Evolutionary conservation across 2,113 vertebrate genomes (phyloP).

Genomic region (Pollimyrus isidori): DNA sequence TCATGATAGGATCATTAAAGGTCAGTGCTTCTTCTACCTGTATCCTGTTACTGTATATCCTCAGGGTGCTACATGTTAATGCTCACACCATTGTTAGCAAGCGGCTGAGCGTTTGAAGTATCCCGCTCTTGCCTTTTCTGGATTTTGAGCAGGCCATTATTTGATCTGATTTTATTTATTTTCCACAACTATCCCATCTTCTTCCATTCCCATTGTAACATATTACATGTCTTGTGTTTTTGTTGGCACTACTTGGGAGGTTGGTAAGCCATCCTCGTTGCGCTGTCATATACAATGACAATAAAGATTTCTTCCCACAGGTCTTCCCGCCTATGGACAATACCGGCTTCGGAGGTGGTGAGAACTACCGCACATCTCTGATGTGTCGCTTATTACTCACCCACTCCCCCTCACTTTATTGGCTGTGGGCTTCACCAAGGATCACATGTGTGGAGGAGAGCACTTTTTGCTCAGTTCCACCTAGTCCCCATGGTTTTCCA

Average conservation of each 20-base stretch:
- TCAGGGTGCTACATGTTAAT: neutral
- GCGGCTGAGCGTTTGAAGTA: neutral
- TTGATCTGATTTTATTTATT: neutral
- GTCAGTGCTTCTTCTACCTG: neutral
- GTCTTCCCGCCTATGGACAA: neutral
- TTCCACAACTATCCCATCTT: neutral
- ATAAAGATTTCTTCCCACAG: neutral
- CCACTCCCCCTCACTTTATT: neutral
- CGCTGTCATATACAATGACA: neutral
- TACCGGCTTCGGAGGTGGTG: neutral
- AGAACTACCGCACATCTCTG: neutral
- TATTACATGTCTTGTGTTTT: neutral
- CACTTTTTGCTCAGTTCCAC: neutral
- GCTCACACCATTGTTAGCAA: neutral
- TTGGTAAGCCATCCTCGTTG: neutral
- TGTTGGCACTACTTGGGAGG: neutral
- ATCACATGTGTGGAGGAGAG: neutral
- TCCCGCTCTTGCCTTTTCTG: neutral
- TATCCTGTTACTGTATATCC: neutral
- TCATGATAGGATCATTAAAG: neutral
- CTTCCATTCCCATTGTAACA: neutral
- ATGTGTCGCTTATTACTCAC: neutral
- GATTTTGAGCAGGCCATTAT: neutral
- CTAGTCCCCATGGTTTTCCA: neutral
- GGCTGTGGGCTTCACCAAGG: neutral